A percentile compares a stretch with the other conserved stretches of the same genome.
phyloP scores from a whole-genome alignment of 1,140 invertebrate species.

The Diprion similis region DNA sequence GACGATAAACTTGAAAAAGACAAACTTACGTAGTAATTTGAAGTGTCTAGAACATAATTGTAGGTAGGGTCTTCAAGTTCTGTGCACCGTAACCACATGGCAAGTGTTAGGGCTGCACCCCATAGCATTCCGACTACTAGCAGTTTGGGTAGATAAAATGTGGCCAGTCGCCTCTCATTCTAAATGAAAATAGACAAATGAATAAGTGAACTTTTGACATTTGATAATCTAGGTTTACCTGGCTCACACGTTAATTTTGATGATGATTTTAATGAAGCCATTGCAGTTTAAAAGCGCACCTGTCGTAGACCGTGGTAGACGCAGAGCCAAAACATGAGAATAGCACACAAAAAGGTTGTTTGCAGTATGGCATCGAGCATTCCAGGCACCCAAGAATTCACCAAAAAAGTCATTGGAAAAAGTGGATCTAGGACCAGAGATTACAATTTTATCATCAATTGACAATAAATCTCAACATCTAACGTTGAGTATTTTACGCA shows the following conservation, averaged over 20 bases:
- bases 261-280: constrained; percentile 3
- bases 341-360: constrained; percentile 84
- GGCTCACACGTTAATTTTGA: not conserved
- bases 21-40: constrained; percentile 83
- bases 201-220: not conserved
- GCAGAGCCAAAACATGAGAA: constrained; percentile 94
- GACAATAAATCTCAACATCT: not conserved
- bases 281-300: constrained; percentile 60
- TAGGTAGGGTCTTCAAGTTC: constrained; percentile 92
- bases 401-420: constrained; percentile 89
- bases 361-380: constrained; percentile 91
- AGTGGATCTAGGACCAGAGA: constrained; percentile 79
- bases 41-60: constrained; percentile 87
- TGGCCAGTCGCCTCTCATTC: constrained; percentile 84
- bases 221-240: constrained; percentile 18
- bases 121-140: constrained; percentile 87
- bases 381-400: constrained; percentile 89
- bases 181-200: constrained; percentile 57
- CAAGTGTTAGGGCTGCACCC: constrained; percentile 83
- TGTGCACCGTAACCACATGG: constrained; percentile 90
- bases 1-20: constrained; percentile 21
- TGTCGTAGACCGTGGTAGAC: constrained; percentile 94
- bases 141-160: constrained; percentile 93
- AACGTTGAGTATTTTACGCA: not conserved
- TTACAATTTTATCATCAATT: constrained; percentile 16